phyloP scores from a whole-genome alignment of 2,797 vertebrate genomes.

The Epinephelus coioides region DNA sequence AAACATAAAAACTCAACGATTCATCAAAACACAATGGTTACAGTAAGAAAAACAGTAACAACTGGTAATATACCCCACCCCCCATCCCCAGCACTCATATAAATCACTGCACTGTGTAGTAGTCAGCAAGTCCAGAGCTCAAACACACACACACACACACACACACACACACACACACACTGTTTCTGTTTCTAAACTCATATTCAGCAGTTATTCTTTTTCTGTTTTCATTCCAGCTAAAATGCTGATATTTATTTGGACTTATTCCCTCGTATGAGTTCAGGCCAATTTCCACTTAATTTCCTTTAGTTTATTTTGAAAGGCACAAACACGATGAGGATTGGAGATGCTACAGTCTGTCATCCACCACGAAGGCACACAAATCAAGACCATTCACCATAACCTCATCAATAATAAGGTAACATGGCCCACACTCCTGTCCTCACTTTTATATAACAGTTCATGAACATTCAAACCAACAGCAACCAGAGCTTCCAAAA shows the following conservation, averaged over 20 bases:
- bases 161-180: constrained; percentile 3
- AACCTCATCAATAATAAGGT: not conserved
- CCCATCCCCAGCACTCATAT: not conserved
- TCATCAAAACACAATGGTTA: not conserved
- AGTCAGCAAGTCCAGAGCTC: constrained; percentile 38
- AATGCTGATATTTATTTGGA: constrained; percentile 26
- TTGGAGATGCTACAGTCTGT: not conserved
- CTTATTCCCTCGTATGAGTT: not conserved
- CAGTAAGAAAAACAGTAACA: constrained; percentile 5
- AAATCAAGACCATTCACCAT: no score
- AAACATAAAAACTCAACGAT: not conserved
- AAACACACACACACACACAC: constrained; percentile 18
- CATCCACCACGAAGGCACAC: no score
- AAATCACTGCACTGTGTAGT: constrained; percentile 12
- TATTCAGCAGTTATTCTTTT: constrained; percentile 39
- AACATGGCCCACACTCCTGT: not conserved
- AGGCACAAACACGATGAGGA: not conserved
- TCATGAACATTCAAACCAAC: no score
- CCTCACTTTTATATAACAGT: not conserved
- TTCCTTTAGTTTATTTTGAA: not conserved
- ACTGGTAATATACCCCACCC: not conserved
- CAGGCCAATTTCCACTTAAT: not conserved
- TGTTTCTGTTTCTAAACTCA: not conserved
- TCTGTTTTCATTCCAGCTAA: constrained; percentile 13
- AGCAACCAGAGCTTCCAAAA: no score